Evolutionary conservation across 2,113 vertebrate species (phyloP), one percentile per base, ranked within the genome.

Genomic region (Pomatostomus ruficeps): DNA sequence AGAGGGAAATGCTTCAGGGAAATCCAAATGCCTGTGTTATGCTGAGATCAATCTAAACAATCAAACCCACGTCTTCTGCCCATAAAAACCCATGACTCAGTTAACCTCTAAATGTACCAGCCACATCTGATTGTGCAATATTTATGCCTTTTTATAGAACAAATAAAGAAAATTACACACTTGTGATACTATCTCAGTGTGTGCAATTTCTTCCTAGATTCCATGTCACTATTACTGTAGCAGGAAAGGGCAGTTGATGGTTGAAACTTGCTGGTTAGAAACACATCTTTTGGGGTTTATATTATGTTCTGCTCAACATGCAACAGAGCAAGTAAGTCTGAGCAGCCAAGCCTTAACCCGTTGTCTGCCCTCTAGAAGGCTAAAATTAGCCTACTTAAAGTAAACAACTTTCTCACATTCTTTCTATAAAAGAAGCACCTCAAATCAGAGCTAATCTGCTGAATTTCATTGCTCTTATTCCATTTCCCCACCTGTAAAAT

Each of bases 51-150:
- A 22, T 25, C 74, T 36, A 72, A 89, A 81, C 36, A 55, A 72
- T 52, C 74, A 65, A 51, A 59, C 38, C 36, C 57, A 23, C 0
- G 0, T 78, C 45, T 72, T 63, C 52, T 89, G 73, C 38, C 10
- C 48, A 49, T 82, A 79, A 93, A 93, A 91, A 2, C 6, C 8
- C 40, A 36, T 72, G 85, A 92, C 65, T 72, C 74, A 49, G n/a
- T 85, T 52, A 91, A 89, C 23, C 19, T 91, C 74, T 55, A 49
- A 89, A 91, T 8, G 68, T 87, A 85, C 15, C 85, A 68, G 57
- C 17, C 40, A 14, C 31, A 12, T 43, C 19, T 22, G 48, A 61
- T 93, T 93, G 66, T 51, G 70, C 81, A 89, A 87, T 58, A 77
- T 87, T 87, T 93, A 75, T 91, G 67, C 73, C 61, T 85, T 38